These are phyloP conservation scores for Notocelia uddmanniana DNA, from an alignment of 2,888 invertebrate genomes.

Conservation along the genomic window DNA sequence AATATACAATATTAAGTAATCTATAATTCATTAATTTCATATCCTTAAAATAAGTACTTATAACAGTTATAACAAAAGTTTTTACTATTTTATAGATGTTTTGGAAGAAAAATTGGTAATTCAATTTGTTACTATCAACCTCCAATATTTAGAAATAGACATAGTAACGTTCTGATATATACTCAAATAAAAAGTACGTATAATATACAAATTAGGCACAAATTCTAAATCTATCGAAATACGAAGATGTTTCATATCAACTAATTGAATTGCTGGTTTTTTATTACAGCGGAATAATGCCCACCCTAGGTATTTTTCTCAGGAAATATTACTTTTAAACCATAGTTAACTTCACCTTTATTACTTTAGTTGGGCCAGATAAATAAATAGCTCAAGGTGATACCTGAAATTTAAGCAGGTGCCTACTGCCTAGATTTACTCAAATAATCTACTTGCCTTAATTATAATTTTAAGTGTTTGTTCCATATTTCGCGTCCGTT, in stretches of 20 bases:
- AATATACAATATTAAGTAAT: slow-evolving; percentile 28
- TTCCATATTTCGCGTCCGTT: slow-evolving; percentile 10
- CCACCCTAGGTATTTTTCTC: not conserved
- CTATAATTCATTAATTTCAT: not conserved
- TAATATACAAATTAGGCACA: no score
- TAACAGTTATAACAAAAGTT: slow-evolving; percentile 13
- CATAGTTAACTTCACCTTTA: not conserved
- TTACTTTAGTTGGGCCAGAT: not conserved
- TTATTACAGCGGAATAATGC: not conserved
- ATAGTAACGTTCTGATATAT: not conserved
- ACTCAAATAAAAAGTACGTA: no score
- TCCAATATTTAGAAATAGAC: no score
- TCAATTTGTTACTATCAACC: not conserved
- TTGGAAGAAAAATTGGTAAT: not conserved
- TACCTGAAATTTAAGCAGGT: slow-evolving; percentile 16
- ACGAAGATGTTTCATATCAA: not conserved
- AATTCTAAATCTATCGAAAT: no score
- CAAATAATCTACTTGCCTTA: slow-evolving; percentile 37
- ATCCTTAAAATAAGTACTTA: slow-evolving; percentile 27
- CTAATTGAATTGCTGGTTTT: not conserved
- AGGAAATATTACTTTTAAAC: not conserved
- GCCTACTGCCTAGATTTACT: slow-evolving; percentile 4
- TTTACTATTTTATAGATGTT: not conserved
- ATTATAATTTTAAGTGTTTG: slow-evolving; percentile 24
- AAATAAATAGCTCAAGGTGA: slow-evolving; percentile 4